Percentiles rank a stretch among this genome's conserved stretches.
These are phyloP conservation scores for Dicentrarchus labrax DNA, from an alignment of 2,113 vertebrate species.

Conservation along the genomic window DNA sequence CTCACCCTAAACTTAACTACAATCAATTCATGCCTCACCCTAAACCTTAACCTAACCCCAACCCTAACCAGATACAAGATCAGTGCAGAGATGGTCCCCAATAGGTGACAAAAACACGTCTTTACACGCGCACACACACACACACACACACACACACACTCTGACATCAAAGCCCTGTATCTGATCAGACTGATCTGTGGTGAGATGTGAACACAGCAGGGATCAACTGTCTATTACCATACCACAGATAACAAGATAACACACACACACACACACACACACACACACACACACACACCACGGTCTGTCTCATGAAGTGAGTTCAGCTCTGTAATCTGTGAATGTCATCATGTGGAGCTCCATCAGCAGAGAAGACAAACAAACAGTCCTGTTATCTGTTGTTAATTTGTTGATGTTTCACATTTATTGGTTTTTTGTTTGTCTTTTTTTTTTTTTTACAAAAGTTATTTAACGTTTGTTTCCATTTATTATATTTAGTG, in stretches of 20 bases:
- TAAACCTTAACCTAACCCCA: no score
- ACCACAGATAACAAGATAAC: conserved; percentile 59
- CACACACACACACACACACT: neutral
- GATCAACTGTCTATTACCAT: conserved; percentile 54
- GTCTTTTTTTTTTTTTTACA: neutral
- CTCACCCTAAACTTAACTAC: no score
- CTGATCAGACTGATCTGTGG: conserved; percentile 56
- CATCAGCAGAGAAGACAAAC: conserved; percentile 13
- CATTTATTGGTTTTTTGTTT: no score
- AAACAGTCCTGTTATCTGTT: conserved; percentile 3
- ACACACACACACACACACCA: conserved; percentile 15
- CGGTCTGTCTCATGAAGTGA: neutral
- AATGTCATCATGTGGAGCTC: conserved; percentile 14
- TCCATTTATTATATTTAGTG: neutral
- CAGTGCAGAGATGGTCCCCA: no score
- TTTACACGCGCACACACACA: neutral
- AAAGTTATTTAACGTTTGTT: neutral
- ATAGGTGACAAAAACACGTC: no score
- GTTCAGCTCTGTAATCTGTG: conserved; percentile 26
- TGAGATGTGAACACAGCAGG: conserved; percentile 63
- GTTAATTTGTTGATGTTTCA: neutral
- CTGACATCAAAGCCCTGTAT: conserved; percentile 66
- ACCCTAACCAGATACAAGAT: no score
- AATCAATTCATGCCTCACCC: no score
- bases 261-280: conserved; percentile 11